These are phyloP conservation scores for Myrmophylax atrothorax DNA, from an alignment of 2,113 vertebrate species.

Conservation along the genomic window DNA sequence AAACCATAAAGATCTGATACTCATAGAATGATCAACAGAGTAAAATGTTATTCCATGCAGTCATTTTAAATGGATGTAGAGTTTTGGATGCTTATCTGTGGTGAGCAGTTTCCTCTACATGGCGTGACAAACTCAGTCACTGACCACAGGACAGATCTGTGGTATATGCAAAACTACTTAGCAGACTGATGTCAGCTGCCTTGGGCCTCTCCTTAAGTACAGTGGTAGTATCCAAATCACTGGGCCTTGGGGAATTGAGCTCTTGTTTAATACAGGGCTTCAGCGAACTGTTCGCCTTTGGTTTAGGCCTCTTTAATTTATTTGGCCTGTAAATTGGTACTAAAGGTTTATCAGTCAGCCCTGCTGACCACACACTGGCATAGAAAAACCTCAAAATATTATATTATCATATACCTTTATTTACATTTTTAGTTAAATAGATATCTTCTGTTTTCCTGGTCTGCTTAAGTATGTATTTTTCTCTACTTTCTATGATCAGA, in stretches of 20 bases:
- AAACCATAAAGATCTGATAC: background rate
- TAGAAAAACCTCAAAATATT: background rate
- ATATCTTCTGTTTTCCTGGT: background rate
- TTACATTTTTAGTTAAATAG: background rate
- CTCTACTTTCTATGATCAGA: background rate
- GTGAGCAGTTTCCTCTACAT: background rate
- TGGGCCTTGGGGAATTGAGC: background rate
- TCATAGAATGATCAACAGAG: background rate
- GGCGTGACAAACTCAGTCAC: background rate
- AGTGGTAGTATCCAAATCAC: background rate
- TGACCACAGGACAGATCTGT: background rate
- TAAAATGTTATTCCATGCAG: background rate
- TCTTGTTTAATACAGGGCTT: background rate
- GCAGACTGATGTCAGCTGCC: background rate
- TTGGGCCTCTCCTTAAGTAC: background rate
- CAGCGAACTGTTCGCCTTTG: background rate
- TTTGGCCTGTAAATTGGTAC: background rate
- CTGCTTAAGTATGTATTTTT: background rate
- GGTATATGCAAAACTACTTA: background rate
- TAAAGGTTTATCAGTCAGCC: background rate
- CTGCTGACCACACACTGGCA: background rate
- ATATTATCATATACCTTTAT: background rate
- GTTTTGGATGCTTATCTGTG: background rate
- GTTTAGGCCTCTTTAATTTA: background rate
- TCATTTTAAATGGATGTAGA: background rate